phyloP scores from a whole-genome alignment of 2,113 vertebrate species.

The Ceratotherium simum region DNA sequence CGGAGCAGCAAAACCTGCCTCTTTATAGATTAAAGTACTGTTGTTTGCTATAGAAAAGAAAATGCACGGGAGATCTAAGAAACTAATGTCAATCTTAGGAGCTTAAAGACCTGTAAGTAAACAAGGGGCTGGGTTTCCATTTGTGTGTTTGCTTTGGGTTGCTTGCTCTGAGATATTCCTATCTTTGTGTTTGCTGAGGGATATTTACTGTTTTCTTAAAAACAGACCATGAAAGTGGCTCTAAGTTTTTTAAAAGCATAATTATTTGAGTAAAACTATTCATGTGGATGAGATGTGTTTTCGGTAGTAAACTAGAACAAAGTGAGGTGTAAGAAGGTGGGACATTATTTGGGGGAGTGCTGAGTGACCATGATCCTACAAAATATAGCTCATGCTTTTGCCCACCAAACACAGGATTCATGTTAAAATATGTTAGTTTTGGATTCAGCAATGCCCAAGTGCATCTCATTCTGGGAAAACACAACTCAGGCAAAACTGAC shows the following conservation, averaged over 20 bases:
- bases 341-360: neutral
- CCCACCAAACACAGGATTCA: neutral
- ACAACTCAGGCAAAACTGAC: neutral
- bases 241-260: constrained; percentile 39
- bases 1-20: neutral
- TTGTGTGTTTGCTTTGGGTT: neutral
- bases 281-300: neutral
- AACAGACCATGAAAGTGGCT: neutral
- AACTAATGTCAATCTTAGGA: constrained; percentile 31
- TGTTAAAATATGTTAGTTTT: neutral
- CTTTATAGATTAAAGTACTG: neutral
- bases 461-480: neutral
- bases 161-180: neutral
- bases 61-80: neutral
- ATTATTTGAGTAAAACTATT: neutral
- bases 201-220: constrained; percentile 41
- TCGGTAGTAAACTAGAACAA: neutral
- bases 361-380: neutral
- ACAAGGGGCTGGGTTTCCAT: neutral
- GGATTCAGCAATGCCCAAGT: neutral
- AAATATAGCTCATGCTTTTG: neutral
- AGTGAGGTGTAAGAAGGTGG: neutral
- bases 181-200: constrained; percentile 31
- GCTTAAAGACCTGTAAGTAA: constrained; percentile 73
- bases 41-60: constrained; percentile 37